Conservation (phyloP, 1,140 invertebrate genomes). For the Drosophila orosa region DNA sequence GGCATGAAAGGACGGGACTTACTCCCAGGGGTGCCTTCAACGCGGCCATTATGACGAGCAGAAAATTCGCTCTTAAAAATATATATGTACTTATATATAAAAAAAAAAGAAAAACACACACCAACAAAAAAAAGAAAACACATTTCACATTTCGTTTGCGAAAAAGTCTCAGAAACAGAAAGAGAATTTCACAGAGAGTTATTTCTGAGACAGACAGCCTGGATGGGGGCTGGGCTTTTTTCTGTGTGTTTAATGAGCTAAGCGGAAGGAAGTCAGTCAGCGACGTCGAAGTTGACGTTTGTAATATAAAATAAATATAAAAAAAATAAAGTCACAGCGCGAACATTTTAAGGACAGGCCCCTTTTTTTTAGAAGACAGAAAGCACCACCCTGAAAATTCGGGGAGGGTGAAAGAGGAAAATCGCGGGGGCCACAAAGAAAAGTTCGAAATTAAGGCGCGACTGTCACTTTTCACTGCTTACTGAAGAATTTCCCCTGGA, state of each 20-base stretch:
- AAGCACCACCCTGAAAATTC: background rate
- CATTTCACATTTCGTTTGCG: constrained; percentile 68
- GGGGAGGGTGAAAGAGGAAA: background rate
- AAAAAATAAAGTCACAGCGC: constrained; percentile 51
- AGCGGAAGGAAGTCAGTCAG: constrained; percentile 79
- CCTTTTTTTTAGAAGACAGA: constrained; percentile 10
- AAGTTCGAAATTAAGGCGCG: constrained; percentile 76
- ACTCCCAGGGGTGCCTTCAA: constrained; percentile 71
- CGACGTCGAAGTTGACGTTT: constrained; percentile 68
- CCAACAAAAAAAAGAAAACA: constrained; percentile 45
- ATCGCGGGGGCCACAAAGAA: constrained; percentile 6
- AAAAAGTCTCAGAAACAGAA: constrained; percentile 56
- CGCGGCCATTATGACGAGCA: constrained; percentile 63
- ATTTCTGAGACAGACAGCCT: constrained; percentile 55
- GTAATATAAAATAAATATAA: constrained; percentile 77
- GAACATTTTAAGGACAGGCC: constrained; percentile 56
- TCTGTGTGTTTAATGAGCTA: constrained; percentile 80
- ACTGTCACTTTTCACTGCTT: constrained; percentile 71
- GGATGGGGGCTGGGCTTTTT: constrained; percentile 22
- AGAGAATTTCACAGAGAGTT: constrained; percentile 45
- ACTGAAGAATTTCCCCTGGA: constrained; percentile 44
- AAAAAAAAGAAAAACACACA: constrained; percentile 7
- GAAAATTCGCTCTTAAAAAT: constrained; percentile 40
- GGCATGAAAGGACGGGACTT: background rate
- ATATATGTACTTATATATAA: background rate